These are phyloP conservation scores for Ctenopoma kingsleyae DNA, from an alignment of 2,797 vertebrate genomes.

Conservation along the genomic window DNA sequence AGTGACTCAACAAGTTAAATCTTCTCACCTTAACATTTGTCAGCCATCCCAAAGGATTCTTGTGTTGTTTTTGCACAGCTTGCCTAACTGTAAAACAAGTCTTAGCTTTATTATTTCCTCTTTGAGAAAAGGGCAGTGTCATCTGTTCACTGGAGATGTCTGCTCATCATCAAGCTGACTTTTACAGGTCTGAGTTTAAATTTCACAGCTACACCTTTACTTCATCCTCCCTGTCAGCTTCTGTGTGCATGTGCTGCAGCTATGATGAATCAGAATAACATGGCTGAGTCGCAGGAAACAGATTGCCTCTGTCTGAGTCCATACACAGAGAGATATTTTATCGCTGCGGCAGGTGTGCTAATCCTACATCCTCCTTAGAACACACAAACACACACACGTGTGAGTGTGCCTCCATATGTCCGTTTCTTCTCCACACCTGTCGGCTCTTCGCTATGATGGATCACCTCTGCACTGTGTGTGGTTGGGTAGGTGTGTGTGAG, in stretches of 20 bases:
- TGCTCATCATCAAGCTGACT: too few relatives aligned
- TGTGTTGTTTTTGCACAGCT: too few relatives aligned
- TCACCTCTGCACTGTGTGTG: slow-evolving; percentile 20
- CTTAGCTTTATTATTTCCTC: too few relatives aligned
- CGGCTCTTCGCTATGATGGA: slow-evolving; percentile 39
- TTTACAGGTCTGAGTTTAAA: too few relatives aligned
- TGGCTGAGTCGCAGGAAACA: slow-evolving; percentile 50
- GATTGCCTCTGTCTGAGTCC: slow-evolving; percentile 62
- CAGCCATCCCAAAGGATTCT: too few relatives aligned
- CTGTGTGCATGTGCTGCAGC: background rate
- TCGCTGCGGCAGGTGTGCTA: slow-evolving; percentile 57
- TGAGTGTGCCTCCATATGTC: slow-evolving; percentile 37
- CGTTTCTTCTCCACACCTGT: slow-evolving; percentile 43
- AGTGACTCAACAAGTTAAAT: too few relatives aligned
- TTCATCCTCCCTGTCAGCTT: background rate
- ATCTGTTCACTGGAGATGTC: too few relatives aligned
- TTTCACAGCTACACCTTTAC: slow-evolving; percentile 18
- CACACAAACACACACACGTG: background rate
- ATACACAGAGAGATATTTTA: slow-evolving; percentile 62
- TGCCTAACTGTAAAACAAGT: too few relatives aligned
- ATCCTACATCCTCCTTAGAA: background rate
- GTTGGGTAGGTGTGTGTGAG: background rate
- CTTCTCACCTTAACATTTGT: too few relatives aligned
- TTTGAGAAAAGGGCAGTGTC: too few relatives aligned
- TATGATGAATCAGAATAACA: slow-evolving; percentile 40